Evolutionary conservation across 1,140 invertebrate species (phyloP), one percentile per base, ranked within the genome.

Genomic region (Cotesia typhae): DNA sequence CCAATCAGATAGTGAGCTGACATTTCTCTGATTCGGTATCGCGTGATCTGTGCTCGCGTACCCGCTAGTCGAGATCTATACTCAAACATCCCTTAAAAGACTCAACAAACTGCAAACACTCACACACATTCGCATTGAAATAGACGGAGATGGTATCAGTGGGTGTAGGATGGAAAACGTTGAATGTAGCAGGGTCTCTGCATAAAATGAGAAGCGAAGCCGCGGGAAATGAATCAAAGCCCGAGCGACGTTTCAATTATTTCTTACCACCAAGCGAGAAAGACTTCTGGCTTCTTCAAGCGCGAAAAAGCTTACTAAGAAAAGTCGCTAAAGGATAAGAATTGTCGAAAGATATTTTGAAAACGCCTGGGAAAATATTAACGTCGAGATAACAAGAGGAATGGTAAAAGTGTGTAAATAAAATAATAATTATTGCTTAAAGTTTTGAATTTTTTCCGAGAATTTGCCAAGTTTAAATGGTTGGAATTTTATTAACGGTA

Each of bases 1-100:
- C 84, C 84, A 85, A 87, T 86, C 84, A 85, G 84, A 87, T 87
- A 87, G 76, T 76, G 78, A 55, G 64, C 85, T 86, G 83, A 85
- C 83, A 80, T 85, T 82, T 83, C 82, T 72, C 65, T 86, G 84
- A 87, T 85, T 84, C 77, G 77, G 78, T 84, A 85, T 87, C 84
- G 79, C 76, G 76, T 76, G 76, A 85, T 85, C 83, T 85, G 6
- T 47, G 41, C 41, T 7, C 41, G 10, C 41, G 41, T 10, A 47
- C 41, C 41, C 41, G 28, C 28, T 47, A 9, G 10, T 7, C 41
- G 41, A 10, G 2, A 47, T 7, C 41, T 6, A 10, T 7, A 47
- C 41, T 52, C 51, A 67, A 35, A 61, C 55, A 60, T 55, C 65
- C 57, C 55, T 35, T 47, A 65, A 71, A 53, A 71, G 60, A 59